A percentile compares a stretch with the other conserved stretches of the same genome.
phyloP scores from a whole-genome alignment of 2,888 invertebrate genomes.

The Latrodectus elegans region DNA sequence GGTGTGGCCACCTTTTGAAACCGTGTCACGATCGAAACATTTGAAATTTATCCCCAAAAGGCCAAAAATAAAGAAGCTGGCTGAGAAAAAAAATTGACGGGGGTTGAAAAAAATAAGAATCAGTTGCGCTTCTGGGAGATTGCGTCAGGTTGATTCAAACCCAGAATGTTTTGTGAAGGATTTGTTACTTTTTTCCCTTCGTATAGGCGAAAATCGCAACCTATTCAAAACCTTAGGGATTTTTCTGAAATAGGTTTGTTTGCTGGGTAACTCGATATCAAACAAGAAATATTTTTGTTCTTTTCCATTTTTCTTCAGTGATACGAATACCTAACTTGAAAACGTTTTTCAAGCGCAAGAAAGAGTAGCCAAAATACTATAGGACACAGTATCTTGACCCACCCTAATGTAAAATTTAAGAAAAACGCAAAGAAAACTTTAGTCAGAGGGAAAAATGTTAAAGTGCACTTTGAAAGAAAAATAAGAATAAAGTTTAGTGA shows the following conservation, averaged over 20 bases:
- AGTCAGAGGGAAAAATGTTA: too few relatives aligned
- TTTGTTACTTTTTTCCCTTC: constrained; percentile 29
- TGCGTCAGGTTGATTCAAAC: constrained; percentile 34
- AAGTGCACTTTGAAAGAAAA: too few relatives aligned
- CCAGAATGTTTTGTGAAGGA: constrained; percentile 49
- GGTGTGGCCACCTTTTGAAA: constrained; percentile 15
- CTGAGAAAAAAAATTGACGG: constrained; percentile 8
- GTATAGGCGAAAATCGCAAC: constrained; percentile 53
- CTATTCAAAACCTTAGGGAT: constrained; percentile 48
- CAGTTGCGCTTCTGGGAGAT: constrained; percentile 27
- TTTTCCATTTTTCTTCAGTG: background rate
- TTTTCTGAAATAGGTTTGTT: constrained; percentile 41
- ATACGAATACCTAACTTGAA: background rate
- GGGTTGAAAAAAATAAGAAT: background rate
- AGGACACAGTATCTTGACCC: too few relatives aligned
- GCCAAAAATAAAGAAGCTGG: constrained; percentile 24
- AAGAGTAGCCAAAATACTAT: background rate
- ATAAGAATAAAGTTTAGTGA: too few relatives aligned
- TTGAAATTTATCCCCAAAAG: constrained; percentile 58
- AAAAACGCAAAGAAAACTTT: too few relatives aligned
- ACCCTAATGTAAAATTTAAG: too few relatives aligned
- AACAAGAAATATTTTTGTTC: constrained; percentile 9
- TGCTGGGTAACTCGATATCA: constrained; percentile 25
- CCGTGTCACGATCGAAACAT: constrained; percentile 46
- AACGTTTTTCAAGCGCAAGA: background rate